Evolutionary conservation across 2,888 invertebrate genomes (phyloP).

Genomic region (Hydriomena furcata): DNA sequence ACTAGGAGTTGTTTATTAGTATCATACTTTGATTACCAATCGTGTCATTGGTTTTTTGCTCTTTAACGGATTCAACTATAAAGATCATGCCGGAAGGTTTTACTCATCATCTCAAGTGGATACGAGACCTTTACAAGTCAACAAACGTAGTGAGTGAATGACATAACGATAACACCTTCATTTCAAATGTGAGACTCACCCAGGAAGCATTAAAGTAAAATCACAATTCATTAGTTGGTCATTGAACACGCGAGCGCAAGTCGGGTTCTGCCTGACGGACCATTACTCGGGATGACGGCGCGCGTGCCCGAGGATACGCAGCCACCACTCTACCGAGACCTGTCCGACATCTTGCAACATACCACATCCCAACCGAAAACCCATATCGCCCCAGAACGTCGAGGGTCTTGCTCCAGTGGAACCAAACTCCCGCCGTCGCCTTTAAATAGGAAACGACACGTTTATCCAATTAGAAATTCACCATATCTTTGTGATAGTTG

Average conservation of each 20-base stretch:
- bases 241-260: slow-evolving; percentile 65
- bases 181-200: slow-evolving; percentile 62
- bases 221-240: slow-evolving; percentile 75
- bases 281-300: slow-evolving; percentile 80
- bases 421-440: slow-evolving; percentile 73
- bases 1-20: slow-evolving; percentile 6
- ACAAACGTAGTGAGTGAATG: slow-evolving; percentile 37
- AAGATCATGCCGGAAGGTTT: slow-evolving; percentile 16
- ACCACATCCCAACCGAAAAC: slow-evolving; percentile 34
- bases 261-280: slow-evolving; percentile 61
- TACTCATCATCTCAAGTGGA: slow-evolving; percentile 8
- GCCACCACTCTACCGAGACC: slow-evolving; percentile 43
- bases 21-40: slow-evolving; percentile 1
- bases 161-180: slow-evolving; percentile 51
- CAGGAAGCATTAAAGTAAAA: slow-evolving; percentile 69
- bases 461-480: slow-evolving; percentile 84
- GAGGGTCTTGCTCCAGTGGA: slow-evolving; percentile 66
- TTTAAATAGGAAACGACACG: slow-evolving; percentile 84
- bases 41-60: background rate
- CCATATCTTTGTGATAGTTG: slow-evolving; percentile 84
- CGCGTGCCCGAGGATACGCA: slow-evolving; percentile 67
- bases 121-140: slow-evolving; percentile 17
- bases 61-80: background rate
- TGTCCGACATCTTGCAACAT: slow-evolving; percentile 42
- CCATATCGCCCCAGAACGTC: slow-evolving; percentile 46